Evolutionary conservation across 2,888 invertebrate genomes (phyloP).

Genomic region (Melitaea athalia): DNA sequence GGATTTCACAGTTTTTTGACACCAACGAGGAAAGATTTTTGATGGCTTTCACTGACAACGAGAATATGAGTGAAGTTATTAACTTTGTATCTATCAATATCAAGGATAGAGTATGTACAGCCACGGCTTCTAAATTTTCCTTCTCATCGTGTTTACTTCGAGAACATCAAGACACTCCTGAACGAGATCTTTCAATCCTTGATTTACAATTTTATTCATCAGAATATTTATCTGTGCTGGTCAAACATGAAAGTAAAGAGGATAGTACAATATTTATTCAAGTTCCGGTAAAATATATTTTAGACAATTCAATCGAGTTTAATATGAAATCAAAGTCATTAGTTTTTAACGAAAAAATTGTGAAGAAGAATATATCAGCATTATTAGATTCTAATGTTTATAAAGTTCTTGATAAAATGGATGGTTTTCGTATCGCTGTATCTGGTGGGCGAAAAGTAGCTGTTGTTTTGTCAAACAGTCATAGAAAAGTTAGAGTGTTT

Average conservation of each 20-base stretch:
- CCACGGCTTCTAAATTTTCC: slow-evolving; percentile 79
- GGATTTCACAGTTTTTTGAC: slow-evolving; percentile 78
- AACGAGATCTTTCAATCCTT: slow-evolving; percentile 66
- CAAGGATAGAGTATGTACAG: slow-evolving; percentile 63
- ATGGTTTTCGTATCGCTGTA: slow-evolving; percentile 88
- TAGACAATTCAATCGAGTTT: slow-evolving; percentile 68
- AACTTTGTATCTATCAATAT: slow-evolving; percentile 77
- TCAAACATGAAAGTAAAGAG: slow-evolving; percentile 77
- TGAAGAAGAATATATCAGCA: slow-evolving; percentile 79
- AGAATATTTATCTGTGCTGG: slow-evolving; percentile 87
- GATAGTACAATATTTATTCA: slow-evolving; percentile 76
- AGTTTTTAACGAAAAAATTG: slow-evolving; percentile 71
- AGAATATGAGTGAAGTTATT: slow-evolving; percentile 66
- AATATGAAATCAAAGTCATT: slow-evolving; percentile 66
- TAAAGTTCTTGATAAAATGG: slow-evolving; percentile 85
- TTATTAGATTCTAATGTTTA: slow-evolving; percentile 77
- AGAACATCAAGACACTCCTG: slow-evolving; percentile 50
- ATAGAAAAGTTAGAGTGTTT: slow-evolving; percentile 91
- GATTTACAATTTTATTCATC: slow-evolving; percentile 90
- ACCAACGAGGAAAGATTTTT: slow-evolving; percentile 73
- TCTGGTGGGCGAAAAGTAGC: slow-evolving; percentile 93
- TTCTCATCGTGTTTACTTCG: slow-evolving; percentile 73
- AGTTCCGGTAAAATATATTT: slow-evolving; percentile 72
- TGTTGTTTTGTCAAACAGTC: slow-evolving; percentile 90
- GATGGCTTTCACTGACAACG: slow-evolving; percentile 73